phyloP scores from a whole-genome alignment of 2,113 vertebrate species.

The Poeciliopsis prolifica region DNA sequence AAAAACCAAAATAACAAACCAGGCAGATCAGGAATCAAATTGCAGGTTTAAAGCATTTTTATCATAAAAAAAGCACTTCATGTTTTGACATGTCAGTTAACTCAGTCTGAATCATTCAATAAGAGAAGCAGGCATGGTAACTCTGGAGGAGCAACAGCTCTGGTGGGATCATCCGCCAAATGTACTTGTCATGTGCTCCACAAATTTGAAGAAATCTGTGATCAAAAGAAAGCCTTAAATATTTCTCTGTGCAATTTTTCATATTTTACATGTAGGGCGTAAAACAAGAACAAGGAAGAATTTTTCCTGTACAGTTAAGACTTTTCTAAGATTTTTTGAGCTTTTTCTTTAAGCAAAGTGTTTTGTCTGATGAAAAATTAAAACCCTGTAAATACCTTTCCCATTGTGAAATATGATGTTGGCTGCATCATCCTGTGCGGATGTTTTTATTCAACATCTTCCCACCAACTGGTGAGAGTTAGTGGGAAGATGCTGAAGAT shows the following conservation, averaged over 20 bases:
- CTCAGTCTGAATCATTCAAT: neutral
- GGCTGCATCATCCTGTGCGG: neutral
- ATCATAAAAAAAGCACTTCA: neutral
- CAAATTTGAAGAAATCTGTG: neutral
- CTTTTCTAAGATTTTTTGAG: too few species aligned
- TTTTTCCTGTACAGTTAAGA: neutral
- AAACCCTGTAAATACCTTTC: too few species aligned
- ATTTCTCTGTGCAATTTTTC: neutral
- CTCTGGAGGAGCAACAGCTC: neutral
- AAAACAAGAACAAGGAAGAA: neutral
- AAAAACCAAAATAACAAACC: neutral
- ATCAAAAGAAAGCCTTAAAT: neutral
- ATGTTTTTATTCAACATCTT: neutral
- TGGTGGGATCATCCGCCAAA: neutral
- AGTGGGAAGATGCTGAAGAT: neutral
- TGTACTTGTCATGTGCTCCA: neutral
- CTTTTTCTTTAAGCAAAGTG: too few species aligned
- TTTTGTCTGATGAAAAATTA: too few species aligned
- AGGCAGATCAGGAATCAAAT: neutral
- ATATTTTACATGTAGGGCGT: neutral
- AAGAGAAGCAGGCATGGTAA: neutral
- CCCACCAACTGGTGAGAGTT: neutral
- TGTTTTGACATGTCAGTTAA: neutral
- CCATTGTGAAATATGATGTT: neutral
- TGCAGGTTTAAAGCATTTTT: neutral